A percentile compares a stretch with the other conserved stretches of the same genome.
phyloP scores from a whole-genome alignment of 2,888 invertebrate species.

The Nemurella pictetii region DNA sequence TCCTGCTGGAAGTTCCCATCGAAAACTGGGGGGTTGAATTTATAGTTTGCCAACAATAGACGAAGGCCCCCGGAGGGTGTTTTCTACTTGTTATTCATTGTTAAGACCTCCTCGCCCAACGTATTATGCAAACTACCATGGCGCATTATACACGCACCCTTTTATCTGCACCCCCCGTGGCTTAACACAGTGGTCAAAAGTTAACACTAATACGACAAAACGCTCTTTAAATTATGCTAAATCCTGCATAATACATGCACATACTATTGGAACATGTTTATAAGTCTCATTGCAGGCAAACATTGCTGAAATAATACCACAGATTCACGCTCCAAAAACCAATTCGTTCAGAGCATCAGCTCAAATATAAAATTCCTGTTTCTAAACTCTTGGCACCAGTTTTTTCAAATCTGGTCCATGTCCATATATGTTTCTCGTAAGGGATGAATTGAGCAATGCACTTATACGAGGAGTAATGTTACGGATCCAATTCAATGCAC shows the following conservation, averaged over 20 bases:
- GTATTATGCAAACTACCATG: slow-evolving; percentile 1
- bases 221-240: not conserved
- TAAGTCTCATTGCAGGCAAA: not conserved
- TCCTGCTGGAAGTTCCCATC: no score
- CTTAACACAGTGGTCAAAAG: not conserved
- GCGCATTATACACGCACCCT: not conserved
- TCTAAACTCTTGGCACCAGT: no score
- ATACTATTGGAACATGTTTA: not conserved
- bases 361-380: no score
- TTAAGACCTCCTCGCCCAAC: not conserved
- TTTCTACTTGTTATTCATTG: slow-evolving; percentile 9
- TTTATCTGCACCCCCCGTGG: not conserved
- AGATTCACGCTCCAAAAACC: not conserved
- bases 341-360: no score
- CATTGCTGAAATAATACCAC: not conserved
- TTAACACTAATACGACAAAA: not conserved
- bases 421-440: no score
- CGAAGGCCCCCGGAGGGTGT: not conserved
- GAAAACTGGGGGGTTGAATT: not conserved
- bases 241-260: not conserved
- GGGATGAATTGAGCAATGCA: no score
- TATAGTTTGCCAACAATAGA: not conserved
- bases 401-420: no score
- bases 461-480: no score
- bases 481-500: no score